Percentiles rank a stretch among this genome's conserved stretches.
Evolutionary conservation across 92 coral and sea anemone genomes (phyloP).

Genomic region (Pocillopora meandrina): DNA sequence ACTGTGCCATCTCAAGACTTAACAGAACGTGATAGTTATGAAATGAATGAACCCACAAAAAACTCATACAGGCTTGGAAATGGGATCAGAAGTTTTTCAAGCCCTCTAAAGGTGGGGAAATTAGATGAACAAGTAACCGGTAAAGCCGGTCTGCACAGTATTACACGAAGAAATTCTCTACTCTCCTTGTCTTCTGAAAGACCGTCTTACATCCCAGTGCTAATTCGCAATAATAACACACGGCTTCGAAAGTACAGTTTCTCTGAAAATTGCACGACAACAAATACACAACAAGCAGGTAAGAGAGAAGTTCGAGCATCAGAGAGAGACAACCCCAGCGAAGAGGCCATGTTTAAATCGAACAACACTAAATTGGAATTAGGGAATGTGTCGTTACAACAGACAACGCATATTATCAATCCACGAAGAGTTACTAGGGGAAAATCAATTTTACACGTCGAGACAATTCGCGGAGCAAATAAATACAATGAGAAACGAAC

Average conservation of each 20-base stretch:
- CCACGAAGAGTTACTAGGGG: background rate
- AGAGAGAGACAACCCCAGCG: background rate
- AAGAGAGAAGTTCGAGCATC: background rate
- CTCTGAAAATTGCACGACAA: conserved; percentile 24
- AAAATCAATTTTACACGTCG: background rate
- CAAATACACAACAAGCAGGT: background rate
- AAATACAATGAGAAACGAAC: background rate
- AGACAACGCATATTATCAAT: conserved; percentile 1
- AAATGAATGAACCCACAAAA: background rate
- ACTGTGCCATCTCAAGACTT: background rate
- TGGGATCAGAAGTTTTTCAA: background rate
- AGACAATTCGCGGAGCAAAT: background rate
- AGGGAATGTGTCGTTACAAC: conserved; percentile 3
- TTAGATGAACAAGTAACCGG: background rate
- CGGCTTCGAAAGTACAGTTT: conserved; percentile 65
- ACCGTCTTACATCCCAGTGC: conserved; percentile 35
- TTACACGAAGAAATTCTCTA: conserved; percentile 14
- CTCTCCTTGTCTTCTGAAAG: conserved; percentile 24
- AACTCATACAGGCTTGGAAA: background rate
- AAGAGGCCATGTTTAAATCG: background rate
- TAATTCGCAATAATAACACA: conserved; percentile 50
- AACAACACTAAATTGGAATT: background rate
- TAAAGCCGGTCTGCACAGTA: background rate
- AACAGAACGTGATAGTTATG: background rate
- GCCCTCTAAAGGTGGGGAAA: background rate